Base-by-base conservation (phyloP, 2,888 invertebrate genomes). In the Cerastoderma edule region DNA sequence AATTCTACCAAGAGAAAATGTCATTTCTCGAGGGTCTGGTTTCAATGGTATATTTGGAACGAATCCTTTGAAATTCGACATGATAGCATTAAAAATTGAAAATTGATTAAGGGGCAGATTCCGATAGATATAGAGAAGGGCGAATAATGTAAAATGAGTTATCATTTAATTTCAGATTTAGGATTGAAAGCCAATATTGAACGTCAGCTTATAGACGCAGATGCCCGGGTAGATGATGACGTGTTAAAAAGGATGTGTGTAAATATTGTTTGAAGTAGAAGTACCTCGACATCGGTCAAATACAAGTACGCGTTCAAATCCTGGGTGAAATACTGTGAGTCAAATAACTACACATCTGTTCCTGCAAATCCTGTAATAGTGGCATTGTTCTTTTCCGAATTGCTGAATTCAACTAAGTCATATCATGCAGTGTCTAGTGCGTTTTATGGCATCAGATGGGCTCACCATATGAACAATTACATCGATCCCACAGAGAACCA, bases 401-500 rank as follows among this genome's bases (percentile, higher is more conserved):
- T 78, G 22, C 48, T 78, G 6, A 64, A 71, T 44, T 66, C 54
- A n/a, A 19, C 46, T 4, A 28, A 13, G 24, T 71, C 74, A 16
- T 27, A 64, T n/a, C 46, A 56, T 71, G 67, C 70, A 0, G 46
- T 78, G 8, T 32, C 60, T 16, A 30, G 65, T 28, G 46, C 65
- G 10, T n/a, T 65, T 5, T 78, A 78, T 30, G 56, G 65, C n/a
- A 65, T 78, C 8, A 72, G 75, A 33, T 78, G 75, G 75, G 75
- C 54, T 16, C 72, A 78, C 60, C 22, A 28, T n/a, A 10, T 78
- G 1, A 46, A 54, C 39, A 56, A 50, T 30, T 57, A 72, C 3
- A 16, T 54, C 2, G 75, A 78, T 72, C 78, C 78, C 22, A 81
- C 78, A 1, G 64, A 73, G n/a, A 79, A 82, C 39, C 1, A 44